These are phyloP conservation scores for Drosophila cracens DNA, from an alignment of 2,888 invertebrate genomes.

Conservation along the genomic window DNA sequence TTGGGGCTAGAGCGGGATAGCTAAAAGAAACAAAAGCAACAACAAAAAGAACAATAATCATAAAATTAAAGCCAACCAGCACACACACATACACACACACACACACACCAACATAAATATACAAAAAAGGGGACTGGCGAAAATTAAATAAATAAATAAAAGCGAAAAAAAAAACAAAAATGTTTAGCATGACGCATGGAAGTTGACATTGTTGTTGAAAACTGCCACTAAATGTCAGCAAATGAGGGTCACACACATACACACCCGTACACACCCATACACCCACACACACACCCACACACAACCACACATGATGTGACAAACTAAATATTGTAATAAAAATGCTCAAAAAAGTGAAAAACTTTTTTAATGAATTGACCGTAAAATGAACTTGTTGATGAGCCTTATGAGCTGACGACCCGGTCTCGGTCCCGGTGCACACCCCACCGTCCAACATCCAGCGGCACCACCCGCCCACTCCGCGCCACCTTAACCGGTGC, in stretches of 20 bases:
- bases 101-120: slow-evolving; percentile 36
- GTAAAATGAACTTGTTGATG: slow-evolving; percentile 80
- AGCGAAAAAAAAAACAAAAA: slow-evolving; percentile 19
- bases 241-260: slow-evolving; percentile 69
- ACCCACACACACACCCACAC: slow-evolving; percentile 17
- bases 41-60: slow-evolving; percentile 67
- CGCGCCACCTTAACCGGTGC: slow-evolving; percentile 40
- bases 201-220: slow-evolving; percentile 75
- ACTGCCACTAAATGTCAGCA: slow-evolving; percentile 78
- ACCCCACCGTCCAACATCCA: slow-evolving; percentile 5
- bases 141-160: slow-evolving; percentile 73
- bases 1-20: slow-evolving; percentile 6
- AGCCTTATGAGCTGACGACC: slow-evolving; percentile 73
- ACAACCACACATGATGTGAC: slow-evolving; percentile 40
- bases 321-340: slow-evolving; percentile 77
- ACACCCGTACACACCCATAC: slow-evolving; percentile 7
- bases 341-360: slow-evolving; percentile 55
- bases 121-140: slow-evolving; percentile 48
- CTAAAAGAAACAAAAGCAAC: slow-evolving; percentile 6
- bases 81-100: slow-evolving; percentile 36
- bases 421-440: not conserved
- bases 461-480: not conserved
- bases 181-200: slow-evolving; percentile 73
- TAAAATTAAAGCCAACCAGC: slow-evolving; percentile 73
- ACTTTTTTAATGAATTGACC: slow-evolving; percentile 74